Evolutionary conservation across 2,888 invertebrate genomes (phyloP).

Genomic region (Buathra laborator): DNA sequence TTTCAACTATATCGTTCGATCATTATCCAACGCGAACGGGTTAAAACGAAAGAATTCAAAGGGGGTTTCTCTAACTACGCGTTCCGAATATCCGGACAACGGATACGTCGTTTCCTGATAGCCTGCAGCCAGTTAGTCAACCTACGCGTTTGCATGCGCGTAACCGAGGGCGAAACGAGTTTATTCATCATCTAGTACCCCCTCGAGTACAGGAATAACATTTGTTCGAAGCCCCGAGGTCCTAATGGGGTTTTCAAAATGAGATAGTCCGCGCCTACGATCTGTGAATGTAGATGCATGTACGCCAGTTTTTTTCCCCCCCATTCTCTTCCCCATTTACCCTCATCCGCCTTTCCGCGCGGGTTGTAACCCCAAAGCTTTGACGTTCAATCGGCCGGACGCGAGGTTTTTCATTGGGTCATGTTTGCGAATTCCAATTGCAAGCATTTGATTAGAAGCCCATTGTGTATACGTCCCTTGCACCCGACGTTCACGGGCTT

Average conservation of each 20-base stretch:
- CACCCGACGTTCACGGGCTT: neutral
- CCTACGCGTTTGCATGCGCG: neutral
- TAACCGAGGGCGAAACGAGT: constrained; percentile 41
- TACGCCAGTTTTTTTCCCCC: neutral
- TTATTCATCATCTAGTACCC: constrained; percentile 50
- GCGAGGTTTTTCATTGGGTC: constrained; percentile 16
- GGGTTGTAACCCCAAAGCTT: constrained; percentile 18
- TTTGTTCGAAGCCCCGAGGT: constrained; percentile 41
- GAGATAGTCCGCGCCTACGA: constrained; percentile 1
- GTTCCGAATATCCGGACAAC: constrained; percentile 11
- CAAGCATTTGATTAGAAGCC: constrained; percentile 20
- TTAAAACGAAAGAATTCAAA: constrained; percentile 31
- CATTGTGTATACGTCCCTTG: neutral
- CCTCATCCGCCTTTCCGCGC: neutral
- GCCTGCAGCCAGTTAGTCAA: constrained; percentile 17
- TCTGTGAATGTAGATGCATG: constrained; percentile 2
- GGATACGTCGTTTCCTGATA: constrained; percentile 6
- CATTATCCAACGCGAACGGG: neutral
- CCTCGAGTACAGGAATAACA: constrained; percentile 37
- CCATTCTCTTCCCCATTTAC: neutral
- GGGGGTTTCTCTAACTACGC: neutral
- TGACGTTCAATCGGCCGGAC: constrained; percentile 37
- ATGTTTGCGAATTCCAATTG: neutral
- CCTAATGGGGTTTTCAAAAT: neutral
- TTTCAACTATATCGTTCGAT: neutral